A percentile compares a stretch with the other conserved stretches of the same genome.
These are phyloP conservation scores for Rugalucina vietnamica DNA, from an alignment of 2,888 invertebrate species.

Conservation along the genomic window DNA sequence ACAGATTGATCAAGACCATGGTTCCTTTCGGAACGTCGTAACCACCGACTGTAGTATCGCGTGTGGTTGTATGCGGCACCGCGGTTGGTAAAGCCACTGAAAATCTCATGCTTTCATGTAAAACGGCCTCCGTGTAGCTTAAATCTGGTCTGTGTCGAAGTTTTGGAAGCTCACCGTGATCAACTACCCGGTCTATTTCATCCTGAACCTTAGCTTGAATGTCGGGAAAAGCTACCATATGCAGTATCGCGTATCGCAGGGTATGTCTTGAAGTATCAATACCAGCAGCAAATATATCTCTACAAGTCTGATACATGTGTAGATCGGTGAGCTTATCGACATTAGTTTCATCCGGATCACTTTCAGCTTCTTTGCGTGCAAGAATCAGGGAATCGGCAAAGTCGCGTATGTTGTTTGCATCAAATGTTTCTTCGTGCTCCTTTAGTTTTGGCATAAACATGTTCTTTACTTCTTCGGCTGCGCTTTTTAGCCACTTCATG, in stretches of 20 bases:
- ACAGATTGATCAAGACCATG: slow-evolving; percentile 62
- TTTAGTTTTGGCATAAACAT: no score
- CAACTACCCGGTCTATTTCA: slow-evolving; percentile 70
- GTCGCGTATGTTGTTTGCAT: slow-evolving; percentile 32
- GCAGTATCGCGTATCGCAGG: slow-evolving; percentile 63
- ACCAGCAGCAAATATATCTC: slow-evolving; percentile 64
- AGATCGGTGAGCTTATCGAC: slow-evolving; percentile 15
- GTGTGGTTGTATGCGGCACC: slow-evolving; percentile 45
- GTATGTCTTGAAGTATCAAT: slow-evolving; percentile 67
- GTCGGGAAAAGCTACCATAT: slow-evolving; percentile 64
- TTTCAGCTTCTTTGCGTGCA: slow-evolving; percentile 36
- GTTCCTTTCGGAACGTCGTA: slow-evolving; percentile 66
- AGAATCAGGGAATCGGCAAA: slow-evolving; percentile 33
- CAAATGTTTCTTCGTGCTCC: no score
- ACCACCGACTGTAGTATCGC: slow-evolving; percentile 55
- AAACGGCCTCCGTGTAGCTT: no score
- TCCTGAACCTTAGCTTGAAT: slow-evolving; percentile 65
- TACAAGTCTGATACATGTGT: slow-evolving; percentile 14
- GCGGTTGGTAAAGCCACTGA: slow-evolving; percentile 47
- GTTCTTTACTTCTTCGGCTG: no score
- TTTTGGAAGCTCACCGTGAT: no score
- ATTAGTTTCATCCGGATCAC: slow-evolving; percentile 7
- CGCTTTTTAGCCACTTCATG: no score
- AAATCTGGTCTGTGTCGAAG: no score
- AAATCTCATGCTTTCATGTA: slow-evolving; percentile 53